phyloP scores from a whole-genome alignment of 35 echinoderm and acorn worm species.

The Apostichopus japonicus region DNA sequence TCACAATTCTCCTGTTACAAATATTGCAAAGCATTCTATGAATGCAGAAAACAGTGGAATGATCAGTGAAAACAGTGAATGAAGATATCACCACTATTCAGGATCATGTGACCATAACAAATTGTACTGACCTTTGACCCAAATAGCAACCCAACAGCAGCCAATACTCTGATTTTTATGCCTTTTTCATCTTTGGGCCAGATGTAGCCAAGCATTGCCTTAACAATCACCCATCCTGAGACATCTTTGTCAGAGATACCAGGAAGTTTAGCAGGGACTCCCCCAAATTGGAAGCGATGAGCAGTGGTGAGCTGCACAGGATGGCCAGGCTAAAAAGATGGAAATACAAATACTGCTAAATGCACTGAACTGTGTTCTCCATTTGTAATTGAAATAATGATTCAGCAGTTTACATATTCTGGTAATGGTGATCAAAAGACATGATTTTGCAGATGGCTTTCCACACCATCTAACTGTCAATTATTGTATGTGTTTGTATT shows the following conservation, averaged over 20 bases:
- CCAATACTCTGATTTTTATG: slow-evolving; percentile 82
- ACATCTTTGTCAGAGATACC: slow-evolving; percentile 69
- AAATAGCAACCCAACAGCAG: slow-evolving; percentile 76
- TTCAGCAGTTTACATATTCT: neutral
- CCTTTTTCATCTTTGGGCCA: slow-evolving; percentile 92
- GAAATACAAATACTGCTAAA: neutral
- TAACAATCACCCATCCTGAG: slow-evolving; percentile 91
- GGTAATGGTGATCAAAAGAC: neutral
- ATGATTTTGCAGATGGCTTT: neutral
- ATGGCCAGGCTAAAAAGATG: neutral
- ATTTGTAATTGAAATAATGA: neutral
- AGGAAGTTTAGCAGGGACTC: slow-evolving; percentile 69
- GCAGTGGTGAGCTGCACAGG: slow-evolving; percentile 21
- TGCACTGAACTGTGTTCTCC: too few species aligned
- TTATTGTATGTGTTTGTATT: too few species aligned
- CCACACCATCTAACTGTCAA: too few species aligned
- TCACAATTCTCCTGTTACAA: too few species aligned
- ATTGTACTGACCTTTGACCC: slow-evolving; percentile 80
- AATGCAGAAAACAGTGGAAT: too few species aligned
- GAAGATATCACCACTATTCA: too few species aligned
- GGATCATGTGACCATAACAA: neutral
- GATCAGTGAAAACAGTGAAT: too few species aligned
- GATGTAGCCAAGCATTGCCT: slow-evolving; percentile 87
- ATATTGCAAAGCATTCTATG: too few species aligned
- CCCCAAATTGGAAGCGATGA: slow-evolving; percentile 60